Evolutionary conservation across 1,140 invertebrate species (phyloP).

Genomic region (Augochlora pura): DNA sequence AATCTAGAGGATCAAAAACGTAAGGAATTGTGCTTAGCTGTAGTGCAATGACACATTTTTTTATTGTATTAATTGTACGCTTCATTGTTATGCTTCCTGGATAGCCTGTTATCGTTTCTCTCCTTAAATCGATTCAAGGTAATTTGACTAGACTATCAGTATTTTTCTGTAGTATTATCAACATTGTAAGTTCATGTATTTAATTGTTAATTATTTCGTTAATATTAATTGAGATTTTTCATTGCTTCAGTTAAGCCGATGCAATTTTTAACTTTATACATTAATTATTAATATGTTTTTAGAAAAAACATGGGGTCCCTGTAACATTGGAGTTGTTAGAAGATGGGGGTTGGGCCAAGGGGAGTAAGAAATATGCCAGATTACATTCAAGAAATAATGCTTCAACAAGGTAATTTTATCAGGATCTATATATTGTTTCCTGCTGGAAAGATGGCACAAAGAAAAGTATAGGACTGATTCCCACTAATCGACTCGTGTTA

Average conservation of each 20-base stretch:
- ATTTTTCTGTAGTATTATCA: slow-evolving; percentile 13
- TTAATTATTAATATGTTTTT: slow-evolving; percentile 25
- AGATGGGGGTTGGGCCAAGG: slow-evolving; percentile 75
- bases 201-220: neutral
- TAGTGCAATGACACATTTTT: slow-evolving; percentile 22
- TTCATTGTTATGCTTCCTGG: slow-evolving; percentile 67
- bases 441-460: too few relatives aligned
- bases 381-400: slow-evolving; percentile 70
- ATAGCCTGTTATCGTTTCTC: slow-evolving; percentile 73
- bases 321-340: slow-evolving; percentile 78
- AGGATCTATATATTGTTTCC: neutral
- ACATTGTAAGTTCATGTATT: slow-evolving; percentile 7
- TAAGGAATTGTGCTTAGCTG: slow-evolving; percentile 45
- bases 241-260: neutral
- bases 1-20: slow-evolving; percentile 66
- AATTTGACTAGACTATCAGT: slow-evolving; percentile 44
- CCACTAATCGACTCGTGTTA: too few relatives aligned
- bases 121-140: slow-evolving; percentile 74
- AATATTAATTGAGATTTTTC: neutral
- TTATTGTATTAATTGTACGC: slow-evolving; percentile 58
- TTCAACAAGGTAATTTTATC: slow-evolving; percentile 66
- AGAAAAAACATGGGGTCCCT: slow-evolving; percentile 70
- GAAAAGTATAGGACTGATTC: too few relatives aligned
- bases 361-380: slow-evolving; percentile 76
- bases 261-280: neutral